Evolutionary conservation across 30 jellyfish, hydroid and myxozoan species (phyloP).

Genomic region (Rhopilema esculentum): DNA sequence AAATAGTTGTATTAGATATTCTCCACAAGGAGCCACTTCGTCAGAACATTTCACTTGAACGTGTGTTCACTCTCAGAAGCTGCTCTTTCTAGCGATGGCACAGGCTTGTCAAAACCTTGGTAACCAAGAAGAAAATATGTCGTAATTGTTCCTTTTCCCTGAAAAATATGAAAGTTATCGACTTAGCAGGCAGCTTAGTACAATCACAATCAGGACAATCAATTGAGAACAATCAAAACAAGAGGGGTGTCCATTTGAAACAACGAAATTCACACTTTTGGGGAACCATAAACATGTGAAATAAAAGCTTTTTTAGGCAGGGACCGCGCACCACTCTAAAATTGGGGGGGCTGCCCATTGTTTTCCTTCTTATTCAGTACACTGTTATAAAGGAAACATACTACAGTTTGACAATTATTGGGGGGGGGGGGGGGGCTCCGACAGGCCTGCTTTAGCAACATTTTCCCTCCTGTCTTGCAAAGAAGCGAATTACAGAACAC

Average conservation of each 20-base stretch:
- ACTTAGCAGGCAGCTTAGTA: neutral
- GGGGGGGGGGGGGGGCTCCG: too few relatives aligned
- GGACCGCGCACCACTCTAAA: neutral
- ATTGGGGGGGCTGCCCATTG: neutral
- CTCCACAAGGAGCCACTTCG: too few relatives aligned
- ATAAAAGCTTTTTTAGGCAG: neutral
- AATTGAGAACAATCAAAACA: too few relatives aligned
- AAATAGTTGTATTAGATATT: neutral
- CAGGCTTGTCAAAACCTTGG: constrained; percentile 82
- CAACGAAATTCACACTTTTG: too few relatives aligned
- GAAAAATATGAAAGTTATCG: constrained; percentile 6
- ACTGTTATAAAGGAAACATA: too few relatives aligned
- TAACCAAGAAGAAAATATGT: constrained; percentile 90
- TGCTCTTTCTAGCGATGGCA: constrained; percentile 85
- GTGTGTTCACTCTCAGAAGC: constrained; percentile 85
- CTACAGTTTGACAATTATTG: too few relatives aligned
- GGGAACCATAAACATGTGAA: neutral
- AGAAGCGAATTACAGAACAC: neutral
- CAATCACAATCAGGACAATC: neutral
- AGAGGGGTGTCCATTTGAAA: too few relatives aligned
- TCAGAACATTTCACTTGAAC: constrained; percentile 50
- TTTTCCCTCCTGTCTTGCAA: too few relatives aligned
- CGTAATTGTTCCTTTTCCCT: constrained; percentile 95
- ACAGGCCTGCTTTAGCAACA: too few relatives aligned
- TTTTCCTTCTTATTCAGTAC: too few relatives aligned